Percentiles rank a stretch among this genome's conserved stretches.
phyloP scores from a whole-genome alignment of 2,888 invertebrate species.

The Dynastes grantii region DNA sequence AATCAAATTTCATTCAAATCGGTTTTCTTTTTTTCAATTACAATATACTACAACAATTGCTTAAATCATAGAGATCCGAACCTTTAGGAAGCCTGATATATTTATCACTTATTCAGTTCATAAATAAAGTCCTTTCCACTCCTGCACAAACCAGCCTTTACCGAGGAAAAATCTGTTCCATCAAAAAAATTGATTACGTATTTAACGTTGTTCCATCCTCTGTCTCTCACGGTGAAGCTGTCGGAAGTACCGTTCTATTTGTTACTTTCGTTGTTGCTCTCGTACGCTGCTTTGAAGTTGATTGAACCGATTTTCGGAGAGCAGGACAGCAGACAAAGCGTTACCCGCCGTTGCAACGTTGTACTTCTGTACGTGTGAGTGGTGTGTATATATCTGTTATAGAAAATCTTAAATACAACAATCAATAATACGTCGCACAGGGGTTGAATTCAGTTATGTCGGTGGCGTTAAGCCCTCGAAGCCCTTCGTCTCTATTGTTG shows the following conservation, averaged over 20 bases:
- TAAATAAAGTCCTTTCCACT: no score
- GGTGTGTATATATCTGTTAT: constrained; percentile 29
- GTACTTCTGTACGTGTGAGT: background rate
- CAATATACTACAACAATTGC: no score
- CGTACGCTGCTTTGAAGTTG: constrained; percentile 30
- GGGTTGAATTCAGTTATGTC: constrained; percentile 37
- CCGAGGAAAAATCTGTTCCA: constrained; percentile 28
- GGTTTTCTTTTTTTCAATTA: no score
- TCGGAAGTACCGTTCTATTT: constrained; percentile 2
- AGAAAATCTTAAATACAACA: constrained; percentile 45
- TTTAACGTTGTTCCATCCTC: constrained; percentile 8
- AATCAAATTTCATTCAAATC: no score
- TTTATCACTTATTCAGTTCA: no score
- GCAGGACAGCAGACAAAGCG: background rate
- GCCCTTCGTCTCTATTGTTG: constrained; percentile 52
- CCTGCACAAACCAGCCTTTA: no score
- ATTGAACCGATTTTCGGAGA: constrained; percentile 31
- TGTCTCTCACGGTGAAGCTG: background rate
- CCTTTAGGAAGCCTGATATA: no score
- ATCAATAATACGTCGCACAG: constrained; percentile 41
- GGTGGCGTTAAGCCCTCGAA: constrained; percentile 48
- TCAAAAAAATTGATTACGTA: constrained; percentile 38
- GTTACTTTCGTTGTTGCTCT: constrained; percentile 12
- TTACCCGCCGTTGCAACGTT: constrained; percentile 6
- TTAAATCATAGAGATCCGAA: no score